Evolutionary conservation across 1,140 invertebrate species (phyloP).

Genomic region (Drosophila aff.): DNA sequence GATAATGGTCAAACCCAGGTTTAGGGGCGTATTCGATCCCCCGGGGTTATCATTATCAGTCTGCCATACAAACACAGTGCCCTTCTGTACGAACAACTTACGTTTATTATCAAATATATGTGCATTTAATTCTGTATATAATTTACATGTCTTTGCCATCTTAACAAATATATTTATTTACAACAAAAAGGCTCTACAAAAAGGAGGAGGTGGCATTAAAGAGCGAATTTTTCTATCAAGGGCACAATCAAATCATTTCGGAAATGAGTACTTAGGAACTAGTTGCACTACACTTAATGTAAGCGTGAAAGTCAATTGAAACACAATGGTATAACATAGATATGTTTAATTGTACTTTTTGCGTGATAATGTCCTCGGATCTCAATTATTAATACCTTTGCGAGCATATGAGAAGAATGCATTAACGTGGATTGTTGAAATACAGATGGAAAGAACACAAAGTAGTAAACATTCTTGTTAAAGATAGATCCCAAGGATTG

Average conservation of each 20-base stretch:
- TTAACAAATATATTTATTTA: constrained; percentile 18
- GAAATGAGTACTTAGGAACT: constrained; percentile 55
- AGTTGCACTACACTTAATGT: constrained; percentile 58
- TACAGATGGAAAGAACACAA: not conserved
- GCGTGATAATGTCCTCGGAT: constrained; percentile 20
- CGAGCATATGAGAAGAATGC: not conserved
- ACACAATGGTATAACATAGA: constrained; percentile 22
- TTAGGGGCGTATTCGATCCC: constrained; percentile 30
- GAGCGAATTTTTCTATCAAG: constrained; percentile 5
- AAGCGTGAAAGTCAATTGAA: constrained; percentile 30
- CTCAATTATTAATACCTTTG: constrained; percentile 2
- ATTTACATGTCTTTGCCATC: constrained; percentile 38
- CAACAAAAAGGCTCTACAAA: constrained; percentile 26
- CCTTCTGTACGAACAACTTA: constrained; percentile 27
- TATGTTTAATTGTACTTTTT: constrained; percentile 56
- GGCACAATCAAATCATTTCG: constrained; percentile 14
- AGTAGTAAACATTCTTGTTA: not conserved
- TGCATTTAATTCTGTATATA: constrained; percentile 21
- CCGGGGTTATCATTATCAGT: constrained; percentile 30
- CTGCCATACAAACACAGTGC: constrained; percentile 9
- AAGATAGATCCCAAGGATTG: not conserved
- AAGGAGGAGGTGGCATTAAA: constrained; percentile 1
- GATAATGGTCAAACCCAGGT: constrained; percentile 19
- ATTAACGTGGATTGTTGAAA: not conserved
- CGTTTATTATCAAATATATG: constrained; percentile 57